Evolutionary conservation across 2,888 invertebrate species (phyloP).

Genomic region (Harpalus rufipes): DNA sequence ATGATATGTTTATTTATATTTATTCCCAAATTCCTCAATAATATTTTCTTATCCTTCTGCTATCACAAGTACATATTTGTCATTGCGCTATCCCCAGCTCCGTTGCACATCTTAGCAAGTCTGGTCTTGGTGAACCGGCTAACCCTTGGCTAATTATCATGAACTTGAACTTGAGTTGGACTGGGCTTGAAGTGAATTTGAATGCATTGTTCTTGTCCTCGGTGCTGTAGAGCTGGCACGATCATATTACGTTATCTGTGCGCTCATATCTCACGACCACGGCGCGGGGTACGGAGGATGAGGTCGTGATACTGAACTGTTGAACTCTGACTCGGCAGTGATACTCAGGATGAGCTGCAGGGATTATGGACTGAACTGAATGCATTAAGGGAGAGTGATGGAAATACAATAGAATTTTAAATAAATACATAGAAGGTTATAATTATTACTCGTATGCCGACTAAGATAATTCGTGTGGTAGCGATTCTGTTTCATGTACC

Average conservation of each 20-base stretch:
- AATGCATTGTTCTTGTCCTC: conserved; percentile 64
- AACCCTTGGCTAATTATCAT: conserved; percentile 69
- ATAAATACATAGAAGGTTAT: too few species aligned
- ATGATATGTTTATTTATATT: not conserved
- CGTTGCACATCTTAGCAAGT: not conserved
- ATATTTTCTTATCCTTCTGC: not conserved
- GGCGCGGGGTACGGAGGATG: not conserved
- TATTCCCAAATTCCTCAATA: conserved; percentile 2
- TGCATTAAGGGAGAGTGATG: too few species aligned
- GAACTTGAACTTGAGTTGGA: conserved; percentile 68
- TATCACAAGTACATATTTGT: not conserved
- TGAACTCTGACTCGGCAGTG: not conserved
- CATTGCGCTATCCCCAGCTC: not conserved
- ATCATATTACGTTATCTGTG: conserved; percentile 65
- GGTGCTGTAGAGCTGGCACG: conserved; percentile 26
- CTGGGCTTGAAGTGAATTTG: conserved; percentile 67
- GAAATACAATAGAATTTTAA: too few species aligned
- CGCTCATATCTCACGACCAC: conserved; percentile 62
- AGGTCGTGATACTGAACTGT: conserved; percentile 1
- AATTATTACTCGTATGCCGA: too few species aligned
- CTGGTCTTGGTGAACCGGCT: conserved; percentile 23
- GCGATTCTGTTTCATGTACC: too few species aligned
- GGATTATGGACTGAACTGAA: too few species aligned
- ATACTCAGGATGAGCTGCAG: too few species aligned
- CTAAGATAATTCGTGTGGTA: too few species aligned